Conservation (phyloP, 2,113 vertebrate species). For the Tychaedon coryphoeus region DNA sequence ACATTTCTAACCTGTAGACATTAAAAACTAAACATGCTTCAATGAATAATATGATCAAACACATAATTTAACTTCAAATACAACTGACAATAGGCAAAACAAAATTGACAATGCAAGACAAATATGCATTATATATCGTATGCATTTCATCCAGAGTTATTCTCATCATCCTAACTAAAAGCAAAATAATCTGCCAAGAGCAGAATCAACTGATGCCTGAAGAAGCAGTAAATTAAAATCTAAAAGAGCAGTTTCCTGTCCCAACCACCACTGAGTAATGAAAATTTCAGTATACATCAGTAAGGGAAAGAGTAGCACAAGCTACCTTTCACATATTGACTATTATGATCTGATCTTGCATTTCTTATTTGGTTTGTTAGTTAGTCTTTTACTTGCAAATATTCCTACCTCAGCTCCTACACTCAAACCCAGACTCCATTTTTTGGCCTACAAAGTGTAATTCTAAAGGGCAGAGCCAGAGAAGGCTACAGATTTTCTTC, state of each 20-base stretch:
- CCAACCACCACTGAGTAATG: not conserved
- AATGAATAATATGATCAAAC: conserved; percentile 41
- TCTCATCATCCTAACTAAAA: not conserved
- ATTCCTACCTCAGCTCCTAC: not conserved
- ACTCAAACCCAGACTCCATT: accelerated
- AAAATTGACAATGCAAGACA: conserved; percentile 27
- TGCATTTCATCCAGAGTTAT: not conserved
- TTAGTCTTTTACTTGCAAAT: not conserved
- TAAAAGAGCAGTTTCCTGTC: not conserved
- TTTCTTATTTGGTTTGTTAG: not conserved
- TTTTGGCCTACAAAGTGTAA: not conserved
- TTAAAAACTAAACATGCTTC: conserved; percentile 14
- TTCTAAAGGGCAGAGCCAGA: not conserved
- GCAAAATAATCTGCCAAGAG: not conserved
- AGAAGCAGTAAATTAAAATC: not conserved
- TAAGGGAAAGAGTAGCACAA: not conserved
- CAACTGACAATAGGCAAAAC: conserved; percentile 10
- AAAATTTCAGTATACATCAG: not conserved
- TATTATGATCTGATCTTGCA: not conserved
- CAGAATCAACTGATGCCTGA: not conserved
- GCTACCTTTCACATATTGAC: not conserved
- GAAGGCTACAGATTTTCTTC: not conserved
- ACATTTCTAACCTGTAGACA: not conserved
- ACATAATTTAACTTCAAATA: conserved; percentile 47
- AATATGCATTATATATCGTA: not conserved